Conservation (phyloP, 2,113 vertebrate genomes). For the Tringa solitaria region DNA sequence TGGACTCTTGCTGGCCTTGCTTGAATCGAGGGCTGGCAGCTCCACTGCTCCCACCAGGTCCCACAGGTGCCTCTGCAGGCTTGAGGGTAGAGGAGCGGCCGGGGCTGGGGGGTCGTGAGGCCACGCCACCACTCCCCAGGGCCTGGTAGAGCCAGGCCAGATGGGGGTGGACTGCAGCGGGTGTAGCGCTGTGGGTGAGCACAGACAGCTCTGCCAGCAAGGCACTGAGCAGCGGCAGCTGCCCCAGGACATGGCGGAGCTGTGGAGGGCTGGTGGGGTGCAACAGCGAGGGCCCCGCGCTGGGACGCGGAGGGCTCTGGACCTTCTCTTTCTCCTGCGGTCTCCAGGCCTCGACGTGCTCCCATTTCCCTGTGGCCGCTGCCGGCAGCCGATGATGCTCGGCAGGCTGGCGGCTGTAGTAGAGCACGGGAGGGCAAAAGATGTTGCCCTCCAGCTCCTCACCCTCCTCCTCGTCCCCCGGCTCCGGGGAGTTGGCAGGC, state of each 20-base stretch:
- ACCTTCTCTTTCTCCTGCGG: neutral
- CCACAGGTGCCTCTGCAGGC: neutral
- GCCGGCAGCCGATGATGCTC: neutral
- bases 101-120: neutral
- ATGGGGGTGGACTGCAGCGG: neutral
- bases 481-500: neutral
- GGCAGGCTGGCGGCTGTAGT: constrained; percentile 71
- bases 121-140: neutral
- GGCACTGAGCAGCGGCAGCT: constrained; percentile 85
- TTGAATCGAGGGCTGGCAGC: neutral
- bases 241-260: constrained; percentile 53
- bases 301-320: neutral
- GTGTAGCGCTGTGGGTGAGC: constrained; percentile 48
- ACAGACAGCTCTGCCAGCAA: constrained; percentile 84
- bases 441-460: constrained; percentile 54
- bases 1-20: neutral
- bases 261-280: neutral
- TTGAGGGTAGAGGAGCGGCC: neutral
- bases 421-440: constrained; percentile 85
- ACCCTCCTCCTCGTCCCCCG: neutral
- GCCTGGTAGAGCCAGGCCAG: constrained; percentile 72
- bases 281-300: neutral
- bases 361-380: accelerated
- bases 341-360: neutral
- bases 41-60: neutral